phyloP scores from a whole-genome alignment of 2,113 vertebrate genomes.

The Podocnemis expansa region DNA sequence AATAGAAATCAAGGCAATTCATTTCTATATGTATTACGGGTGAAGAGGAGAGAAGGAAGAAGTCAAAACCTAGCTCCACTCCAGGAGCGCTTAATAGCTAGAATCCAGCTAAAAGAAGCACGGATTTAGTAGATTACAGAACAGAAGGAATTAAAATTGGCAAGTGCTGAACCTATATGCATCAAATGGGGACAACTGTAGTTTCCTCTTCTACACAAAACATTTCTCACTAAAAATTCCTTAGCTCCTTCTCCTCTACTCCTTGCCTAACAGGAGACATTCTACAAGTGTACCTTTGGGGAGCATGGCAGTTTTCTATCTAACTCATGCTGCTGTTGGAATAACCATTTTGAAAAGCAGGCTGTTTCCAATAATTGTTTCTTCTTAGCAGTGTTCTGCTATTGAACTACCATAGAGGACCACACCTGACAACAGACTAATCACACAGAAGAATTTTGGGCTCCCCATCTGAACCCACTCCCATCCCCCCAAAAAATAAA shows the following conservation, averaged over 20 bases:
- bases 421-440: not conserved
- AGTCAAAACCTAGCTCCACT: not conserved
- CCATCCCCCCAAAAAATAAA: not conserved
- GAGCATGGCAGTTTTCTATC: not conserved
- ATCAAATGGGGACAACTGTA: rapidly evolving
- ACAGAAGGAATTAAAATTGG: not conserved
- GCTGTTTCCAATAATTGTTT: not conserved
- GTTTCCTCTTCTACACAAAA: not conserved
- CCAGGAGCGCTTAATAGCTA: not conserved
- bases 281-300: not conserved
- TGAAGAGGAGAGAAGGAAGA: not conserved
- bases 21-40: rapidly evolving
- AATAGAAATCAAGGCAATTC: not conserved
- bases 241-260: not conserved
- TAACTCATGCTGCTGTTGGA: not conserved
- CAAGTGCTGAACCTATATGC: not conserved
- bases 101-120: not conserved
- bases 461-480: not conserved
- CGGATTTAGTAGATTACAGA: not conserved
- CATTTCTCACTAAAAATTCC: not conserved
- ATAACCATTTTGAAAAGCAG: not conserved
- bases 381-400: not conserved
- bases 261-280: not conserved
- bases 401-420: not conserved
- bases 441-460: not conserved